phyloP scores from a whole-genome alignment of 2,888 invertebrate species.

The Drosophila koepferae region DNA sequence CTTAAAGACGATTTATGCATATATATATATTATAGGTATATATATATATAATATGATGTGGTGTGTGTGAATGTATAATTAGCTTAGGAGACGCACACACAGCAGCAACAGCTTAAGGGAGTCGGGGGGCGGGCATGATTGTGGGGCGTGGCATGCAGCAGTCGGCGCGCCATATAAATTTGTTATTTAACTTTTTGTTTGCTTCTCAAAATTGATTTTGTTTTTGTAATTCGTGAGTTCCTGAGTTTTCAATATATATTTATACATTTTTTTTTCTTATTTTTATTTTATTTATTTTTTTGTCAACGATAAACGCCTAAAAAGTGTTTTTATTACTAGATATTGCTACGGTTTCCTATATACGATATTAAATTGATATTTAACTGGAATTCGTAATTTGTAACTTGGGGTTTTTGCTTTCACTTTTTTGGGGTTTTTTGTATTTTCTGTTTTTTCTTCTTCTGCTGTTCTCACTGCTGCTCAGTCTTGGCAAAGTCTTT shows the following conservation, averaged over 20 bases:
- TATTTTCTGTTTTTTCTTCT: conserved; percentile 35
- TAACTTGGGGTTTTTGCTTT: conserved; percentile 18
- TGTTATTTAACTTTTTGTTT: conserved; percentile 10
- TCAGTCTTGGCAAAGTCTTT: conserved; percentile 79
- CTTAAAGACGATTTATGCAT: conserved; percentile 20
- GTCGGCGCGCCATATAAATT: conserved; percentile 56
- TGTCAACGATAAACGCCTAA: conserved; percentile 56
- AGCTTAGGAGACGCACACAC: conserved; percentile 42
- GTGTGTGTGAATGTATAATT: conserved; percentile 18
- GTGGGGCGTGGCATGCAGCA: conserved; percentile 46
- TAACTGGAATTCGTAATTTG: conserved; percentile 33
- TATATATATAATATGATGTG: not conserved
- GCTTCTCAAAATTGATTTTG: conserved; percentile 20
- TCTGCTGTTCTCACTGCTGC: conserved; percentile 61
- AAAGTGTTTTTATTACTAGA: conserved; percentile 35
- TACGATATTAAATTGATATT: conserved; percentile 44
- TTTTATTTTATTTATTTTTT: conserved; percentile 32
- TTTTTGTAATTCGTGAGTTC: conserved; percentile 61
- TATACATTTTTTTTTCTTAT: conserved; percentile 1
- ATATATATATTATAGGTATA: conserved; percentile 10
- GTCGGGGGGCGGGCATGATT: conserved; percentile 24
- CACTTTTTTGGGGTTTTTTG: conserved; percentile 16
- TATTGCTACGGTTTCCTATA: conserved; percentile 31
- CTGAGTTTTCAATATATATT: conserved; percentile 53
- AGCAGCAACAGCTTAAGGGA: conserved; percentile 30